Conservation (phyloP, 2,113 vertebrate species). For the Zootoca vivipara region DNA sequence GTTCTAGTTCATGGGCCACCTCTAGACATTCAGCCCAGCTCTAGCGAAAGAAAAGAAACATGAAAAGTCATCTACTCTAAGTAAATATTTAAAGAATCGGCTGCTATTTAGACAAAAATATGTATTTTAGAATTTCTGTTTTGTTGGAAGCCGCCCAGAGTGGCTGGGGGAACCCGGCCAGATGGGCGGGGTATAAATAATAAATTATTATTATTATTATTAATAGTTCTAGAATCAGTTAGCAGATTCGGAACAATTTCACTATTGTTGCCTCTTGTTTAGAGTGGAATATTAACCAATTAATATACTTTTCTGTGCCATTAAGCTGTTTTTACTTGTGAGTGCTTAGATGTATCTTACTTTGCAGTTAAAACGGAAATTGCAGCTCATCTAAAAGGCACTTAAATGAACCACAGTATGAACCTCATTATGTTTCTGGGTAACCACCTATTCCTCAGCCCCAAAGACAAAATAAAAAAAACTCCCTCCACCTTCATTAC, state of each 20-base stretch:
- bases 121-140: too few relatives aligned
- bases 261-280: conserved; percentile 9
- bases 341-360: conserved; percentile 11
- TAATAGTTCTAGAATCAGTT: not conserved
- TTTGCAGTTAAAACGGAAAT: conserved; percentile 15
- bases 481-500: not conserved
- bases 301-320: conserved; percentile 22
- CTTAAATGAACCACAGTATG: not conserved
- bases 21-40: not conserved
- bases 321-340: conserved; percentile 10
- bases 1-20: not conserved
- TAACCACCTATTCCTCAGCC: not conserved
- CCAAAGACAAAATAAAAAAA: not conserved
- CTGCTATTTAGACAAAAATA: not conserved
- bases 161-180: too few relatives aligned
- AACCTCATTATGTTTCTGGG: not conserved
- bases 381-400: conserved; percentile 2
- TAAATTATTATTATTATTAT: too few relatives aligned
- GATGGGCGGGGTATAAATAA: too few relatives aligned
- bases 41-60: not conserved
- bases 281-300: conserved; percentile 19
- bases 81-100: conserved; percentile 9
- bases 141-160: too few relatives aligned
- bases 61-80: not conserved
- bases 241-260: conserved; percentile 6